phyloP scores from a whole-genome alignment of 1,140 invertebrate genomes.

The Drosophila simulans region DNA sequence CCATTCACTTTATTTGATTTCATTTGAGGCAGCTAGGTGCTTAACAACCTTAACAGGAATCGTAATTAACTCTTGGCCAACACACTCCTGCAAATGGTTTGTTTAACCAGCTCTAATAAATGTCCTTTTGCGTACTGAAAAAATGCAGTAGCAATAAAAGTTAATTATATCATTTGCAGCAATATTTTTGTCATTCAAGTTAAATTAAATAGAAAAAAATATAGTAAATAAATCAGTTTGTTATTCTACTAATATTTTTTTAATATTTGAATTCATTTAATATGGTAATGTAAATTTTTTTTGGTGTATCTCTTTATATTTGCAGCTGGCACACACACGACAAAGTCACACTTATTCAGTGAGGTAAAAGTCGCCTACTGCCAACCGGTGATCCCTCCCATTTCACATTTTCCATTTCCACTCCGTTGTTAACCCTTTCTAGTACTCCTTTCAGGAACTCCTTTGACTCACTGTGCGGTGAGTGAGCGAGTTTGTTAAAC shows the following conservation, averaged over 20 bases:
- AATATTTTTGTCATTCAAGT: no score
- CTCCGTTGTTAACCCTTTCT: background rate
- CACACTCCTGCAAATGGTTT: background rate
- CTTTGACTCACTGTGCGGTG: conserved; percentile 39
- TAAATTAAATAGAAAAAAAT: no score
- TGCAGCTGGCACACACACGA: conserved; percentile 59
- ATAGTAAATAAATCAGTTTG: no score
- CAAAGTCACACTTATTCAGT: conserved; percentile 45
- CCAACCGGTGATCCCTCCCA: conserved; percentile 6
- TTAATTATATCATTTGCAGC: no score
- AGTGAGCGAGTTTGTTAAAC: conserved; percentile 74
- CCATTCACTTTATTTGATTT: conserved; percentile 38
- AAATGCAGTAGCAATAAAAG: background rate
- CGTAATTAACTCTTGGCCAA: conserved; percentile 64
- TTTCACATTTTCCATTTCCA: background rate
- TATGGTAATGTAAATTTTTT: background rate
- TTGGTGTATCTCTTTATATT: conserved; percentile 45
- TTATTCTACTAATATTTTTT: no score
- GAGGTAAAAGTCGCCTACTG: conserved; percentile 13
- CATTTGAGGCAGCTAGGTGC: conserved; percentile 33
- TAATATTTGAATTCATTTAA: no score
- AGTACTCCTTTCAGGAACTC: conserved; percentile 24
- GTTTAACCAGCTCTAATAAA: conserved; percentile 36
- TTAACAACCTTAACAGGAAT: conserved; percentile 59
- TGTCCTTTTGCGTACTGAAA: conserved; percentile 29